Percentiles rank a stretch among this genome's conserved stretches.
These are phyloP conservation scores for Cyprinella venusta DNA, from an alignment of 2,797 vertebrate genomes.

Conservation along the genomic window DNA sequence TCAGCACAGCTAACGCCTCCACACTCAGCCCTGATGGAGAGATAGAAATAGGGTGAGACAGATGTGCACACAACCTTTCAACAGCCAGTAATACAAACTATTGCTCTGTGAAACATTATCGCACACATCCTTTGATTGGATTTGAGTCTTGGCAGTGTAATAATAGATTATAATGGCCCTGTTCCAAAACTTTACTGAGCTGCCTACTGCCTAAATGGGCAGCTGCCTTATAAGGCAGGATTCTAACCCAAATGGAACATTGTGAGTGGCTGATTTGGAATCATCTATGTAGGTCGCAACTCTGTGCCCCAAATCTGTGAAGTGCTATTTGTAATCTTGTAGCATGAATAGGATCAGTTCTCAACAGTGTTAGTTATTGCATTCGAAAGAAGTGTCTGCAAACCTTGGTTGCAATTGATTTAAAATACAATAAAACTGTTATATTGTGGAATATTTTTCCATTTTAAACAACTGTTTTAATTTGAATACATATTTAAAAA, in stretches of 20 bases:
- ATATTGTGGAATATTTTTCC: not conserved
- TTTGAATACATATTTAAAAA: not conserved
- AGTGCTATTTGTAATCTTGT: not conserved
- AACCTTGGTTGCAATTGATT: not conserved
- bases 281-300: not conserved
- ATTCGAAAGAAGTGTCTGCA: not conserved
- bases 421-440: not conserved
- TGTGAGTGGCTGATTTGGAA: not conserved
- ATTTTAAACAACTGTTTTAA: not conserved
- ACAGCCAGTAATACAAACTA: not conserved
- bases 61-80: not conserved
- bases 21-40: slow-evolving; percentile 75
- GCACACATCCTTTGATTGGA: not conserved
- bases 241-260: not conserved
- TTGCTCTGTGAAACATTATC: not conserved
- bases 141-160: slow-evolving; percentile 7
- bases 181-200: not conserved
- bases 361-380: not conserved
- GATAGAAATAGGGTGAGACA: not conserved
- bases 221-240: not conserved
- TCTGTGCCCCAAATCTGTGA: not conserved
- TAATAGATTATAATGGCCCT: not conserved
- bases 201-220: not conserved
- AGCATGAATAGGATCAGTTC: not conserved
- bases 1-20: slow-evolving; percentile 76